Evolutionary conservation across 2,888 invertebrate species (phyloP), one percentile per base, ranked within the genome.

Genomic region (Hypomecis atomaria): DNA sequence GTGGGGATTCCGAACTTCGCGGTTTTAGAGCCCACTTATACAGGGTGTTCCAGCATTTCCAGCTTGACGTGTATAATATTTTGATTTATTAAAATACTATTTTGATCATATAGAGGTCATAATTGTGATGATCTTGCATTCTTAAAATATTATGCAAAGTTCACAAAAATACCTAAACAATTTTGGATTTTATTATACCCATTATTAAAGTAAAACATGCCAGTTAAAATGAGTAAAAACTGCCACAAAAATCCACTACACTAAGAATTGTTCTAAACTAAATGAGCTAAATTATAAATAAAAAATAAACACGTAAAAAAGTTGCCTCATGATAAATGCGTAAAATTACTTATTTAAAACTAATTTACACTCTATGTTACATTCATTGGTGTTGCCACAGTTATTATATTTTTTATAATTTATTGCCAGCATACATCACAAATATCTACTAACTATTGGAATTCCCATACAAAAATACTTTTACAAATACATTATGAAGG

Each of bases 381-480:
- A 47, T 38, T 62, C 58, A 70, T 66, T 65, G 66, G 68, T 71
- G 71, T 65, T 63, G 68, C 61, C 63, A 63, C 34, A 40, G 36
- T 55, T 42, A 13, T 61, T 59, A 62, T 49, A 23, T 23, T 37
- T 23, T 48, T 43, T 11, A 38, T 47, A 60, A 53, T 37, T 70
- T 70, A 70, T 70, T 70, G 70, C 70, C 70, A 71, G 70, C 61
- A 50, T 61, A 48, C 53, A 71, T 71, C 70, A 71, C 70, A 71
- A 65, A 49, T 61, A 54, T 48, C 66, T 65, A 70, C 58, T 55
- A 64, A 53, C 66, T 68, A 70, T 47, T 61, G 59, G 58, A 60
- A 59, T 59, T 54, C 61, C 61, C 54, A 9, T 52, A 55, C 34
- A 66, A 62, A 62, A 63, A 56, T 66, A 65, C 65, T 65, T 57